Base-by-base conservation (phyloP, 2,888 invertebrate genomes). In the Limenitis camilla region DNA sequence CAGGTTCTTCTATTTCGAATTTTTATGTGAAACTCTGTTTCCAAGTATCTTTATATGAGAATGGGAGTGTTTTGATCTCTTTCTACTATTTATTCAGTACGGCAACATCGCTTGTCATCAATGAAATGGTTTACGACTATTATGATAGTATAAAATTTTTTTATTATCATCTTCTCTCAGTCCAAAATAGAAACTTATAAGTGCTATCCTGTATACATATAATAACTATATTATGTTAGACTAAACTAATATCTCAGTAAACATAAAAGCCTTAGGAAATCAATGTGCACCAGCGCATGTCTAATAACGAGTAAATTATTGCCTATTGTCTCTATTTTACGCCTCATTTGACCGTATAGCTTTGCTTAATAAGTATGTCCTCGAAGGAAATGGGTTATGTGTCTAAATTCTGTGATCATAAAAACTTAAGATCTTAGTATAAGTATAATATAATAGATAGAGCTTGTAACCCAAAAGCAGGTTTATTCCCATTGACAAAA, bases 281-380 rank as follows among this genome's bases (percentile, higher is more conserved):
- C 60, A 53, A 62, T 70, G 71, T 71, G 70, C 71, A 72, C 55
- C 60, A 63, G 69, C 70, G 75, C 74, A 72, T 73, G 19, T 19
- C 19, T 19, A 19, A 67, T 68, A 68, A 72, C 67, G 65, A 66
- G 66, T 72, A 68, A 72, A 70, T 62, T 63, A 73, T 72, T 68
- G 67, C 61, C 73, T 61, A 75, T 77, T 78, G 77, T 78, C 68
- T 71, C 64, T 62, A 61, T 67, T 66, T 67, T 64, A 75, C 65
- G 75, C 69, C 65, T 66, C 69, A 79, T 46, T 60, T 54, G 52
- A 42, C 43, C 32, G 45, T 44, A 51, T 50, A 52, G 49, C 65
- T 67, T 66, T 54, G 49, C 65, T 67, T 66, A 64, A 61, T 56
- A 54, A 62, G 59, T 55, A 52, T 53, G 55, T 52, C 59, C 53